These are phyloP conservation scores for Apus apus DNA, from an alignment of 2,113 vertebrate species.

Conservation along the genomic window DNA sequence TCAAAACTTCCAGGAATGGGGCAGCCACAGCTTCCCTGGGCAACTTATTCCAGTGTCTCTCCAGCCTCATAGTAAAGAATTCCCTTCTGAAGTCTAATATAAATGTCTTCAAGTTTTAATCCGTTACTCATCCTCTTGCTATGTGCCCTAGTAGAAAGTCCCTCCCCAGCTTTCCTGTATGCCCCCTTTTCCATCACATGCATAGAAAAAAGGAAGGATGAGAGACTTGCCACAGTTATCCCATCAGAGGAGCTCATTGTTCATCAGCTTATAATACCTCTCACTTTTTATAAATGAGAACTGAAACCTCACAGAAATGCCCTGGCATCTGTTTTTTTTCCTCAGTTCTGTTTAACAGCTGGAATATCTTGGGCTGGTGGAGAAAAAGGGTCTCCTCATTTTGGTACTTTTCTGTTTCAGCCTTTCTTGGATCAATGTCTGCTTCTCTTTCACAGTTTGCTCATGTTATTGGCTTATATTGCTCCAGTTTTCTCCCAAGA, in stretches of 20 bases:
- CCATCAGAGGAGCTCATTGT: not conserved
- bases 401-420: not conserved
- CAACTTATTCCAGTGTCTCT: too few species aligned
- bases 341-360: not conserved
- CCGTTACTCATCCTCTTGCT: too few species aligned
- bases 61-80: too few species aligned
- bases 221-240: not conserved
- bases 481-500: not conserved
- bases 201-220: not conserved
- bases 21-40: too few species aligned
- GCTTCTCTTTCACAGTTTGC: not conserved
- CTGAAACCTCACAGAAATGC: not conserved
- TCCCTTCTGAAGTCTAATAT: too few species aligned
- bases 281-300: not conserved
- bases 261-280: not conserved
- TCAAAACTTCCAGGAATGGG: too few species aligned
- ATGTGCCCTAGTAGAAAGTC: too few species aligned
- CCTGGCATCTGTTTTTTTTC: not conserved
- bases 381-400: not conserved
- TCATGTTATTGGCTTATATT: rapidly evolving
- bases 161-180: too few species aligned
- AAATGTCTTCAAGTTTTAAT: too few species aligned
- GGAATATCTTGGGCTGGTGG: not conserved
- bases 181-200: not conserved
- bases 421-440: not conserved